These are phyloP conservation scores for Sarcophaga peregrina DNA, from an alignment of 1,140 invertebrate species.

Conservation along the genomic window DNA sequence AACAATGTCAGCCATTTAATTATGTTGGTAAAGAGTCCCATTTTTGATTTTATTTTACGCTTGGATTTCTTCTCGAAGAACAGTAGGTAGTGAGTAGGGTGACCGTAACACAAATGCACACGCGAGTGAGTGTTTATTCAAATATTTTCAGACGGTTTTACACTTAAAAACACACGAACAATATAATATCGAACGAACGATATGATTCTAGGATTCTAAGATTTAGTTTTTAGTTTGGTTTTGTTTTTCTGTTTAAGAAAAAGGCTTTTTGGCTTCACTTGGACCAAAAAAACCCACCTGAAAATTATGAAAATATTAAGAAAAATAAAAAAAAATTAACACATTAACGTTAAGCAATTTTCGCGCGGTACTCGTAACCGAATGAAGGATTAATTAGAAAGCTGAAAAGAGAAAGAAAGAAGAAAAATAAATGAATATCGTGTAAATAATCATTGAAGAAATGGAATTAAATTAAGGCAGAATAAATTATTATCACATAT, in stretches of 20 bases:
- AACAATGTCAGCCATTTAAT: slow-evolving; percentile 45
- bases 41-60: slow-evolving; percentile 34
- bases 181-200: background rate
- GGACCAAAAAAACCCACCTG: background rate
- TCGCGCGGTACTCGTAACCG: too few species aligned
- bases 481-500: too few species aligned
- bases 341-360: background rate
- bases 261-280: background rate
- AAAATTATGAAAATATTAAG: background rate
- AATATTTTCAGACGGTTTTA: slow-evolving; percentile 22
- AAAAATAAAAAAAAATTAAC: background rate
- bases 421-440: too few species aligned
- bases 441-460: too few species aligned
- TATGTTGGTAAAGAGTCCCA: slow-evolving; percentile 39
- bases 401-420: background rate
- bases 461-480: too few species aligned
- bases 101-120: background rate
- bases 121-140: background rate
- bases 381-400: too few species aligned
- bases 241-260: too few species aligned
- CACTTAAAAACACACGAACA: background rate
- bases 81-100: too few species aligned
- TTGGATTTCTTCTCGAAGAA: background rate
- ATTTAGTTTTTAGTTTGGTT: background rate
- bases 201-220: too few species aligned